A percentile compares a stretch with the other conserved stretches of the same genome.
Evolutionary conservation across 2,888 invertebrate genomes (phyloP).

Genomic region (Hirtodrosophila duncani): DNA sequence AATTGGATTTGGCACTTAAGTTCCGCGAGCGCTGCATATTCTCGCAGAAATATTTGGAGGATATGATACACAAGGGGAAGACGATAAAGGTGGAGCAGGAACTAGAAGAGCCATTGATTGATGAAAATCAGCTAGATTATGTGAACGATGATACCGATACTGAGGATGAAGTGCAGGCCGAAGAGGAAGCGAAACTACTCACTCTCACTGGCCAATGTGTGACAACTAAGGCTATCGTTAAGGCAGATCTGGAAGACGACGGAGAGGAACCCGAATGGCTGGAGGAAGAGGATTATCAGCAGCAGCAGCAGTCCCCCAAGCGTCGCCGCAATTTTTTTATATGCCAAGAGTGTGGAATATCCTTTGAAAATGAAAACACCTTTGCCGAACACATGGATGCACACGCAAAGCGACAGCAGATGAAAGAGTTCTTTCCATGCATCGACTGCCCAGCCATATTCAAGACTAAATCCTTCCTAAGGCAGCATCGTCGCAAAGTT

Average conservation of each 20-base stretch:
- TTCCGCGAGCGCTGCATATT: constrained; percentile 62
- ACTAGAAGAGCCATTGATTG: constrained; percentile 46
- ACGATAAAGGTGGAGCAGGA: background rate
- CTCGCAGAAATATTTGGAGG: constrained; percentile 46
- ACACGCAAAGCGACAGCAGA: constrained; percentile 15
- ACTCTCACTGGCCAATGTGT: too few species aligned
- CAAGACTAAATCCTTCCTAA: constrained; percentile 21
- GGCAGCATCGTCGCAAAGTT: constrained; percentile 13
- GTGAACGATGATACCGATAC: background rate
- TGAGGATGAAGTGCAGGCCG: background rate
- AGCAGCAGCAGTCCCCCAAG: constrained; percentile 28
- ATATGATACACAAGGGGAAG: constrained; percentile 30
- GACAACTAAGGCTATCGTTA: too few species aligned
- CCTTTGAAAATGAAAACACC: constrained; percentile 19
- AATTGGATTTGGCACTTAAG: constrained; percentile 54
- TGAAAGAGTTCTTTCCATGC: constrained; percentile 43
- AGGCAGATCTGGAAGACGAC: background rate
- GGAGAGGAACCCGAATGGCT: constrained; percentile 9
- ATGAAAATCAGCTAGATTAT: constrained; percentile 35
- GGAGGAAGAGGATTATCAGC: constrained; percentile 13
- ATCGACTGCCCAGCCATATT: constrained; percentile 27
- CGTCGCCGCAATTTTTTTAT: constrained; percentile 51
- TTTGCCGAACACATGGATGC: constrained; percentile 31
- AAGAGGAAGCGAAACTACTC: background rate
- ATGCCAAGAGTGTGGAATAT: constrained; percentile 48